Conservation (phyloP, 2,888 invertebrate species). For the Cheilosia impressa region DNA sequence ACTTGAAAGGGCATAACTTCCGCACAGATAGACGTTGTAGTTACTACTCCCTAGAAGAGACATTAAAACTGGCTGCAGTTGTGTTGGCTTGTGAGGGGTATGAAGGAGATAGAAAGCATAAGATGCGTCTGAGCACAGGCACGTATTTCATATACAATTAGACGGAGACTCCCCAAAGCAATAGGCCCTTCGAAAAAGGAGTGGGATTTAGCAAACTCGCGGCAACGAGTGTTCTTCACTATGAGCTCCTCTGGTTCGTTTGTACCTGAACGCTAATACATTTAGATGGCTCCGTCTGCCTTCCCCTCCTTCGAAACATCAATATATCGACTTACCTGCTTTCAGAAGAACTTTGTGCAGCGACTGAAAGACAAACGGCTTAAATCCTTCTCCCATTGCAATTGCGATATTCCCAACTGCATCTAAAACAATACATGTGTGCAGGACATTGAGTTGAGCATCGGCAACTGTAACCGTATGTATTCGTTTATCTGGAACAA, state of each 20-base stretch:
- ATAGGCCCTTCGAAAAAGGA: no score
- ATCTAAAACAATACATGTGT: constrained; percentile 88
- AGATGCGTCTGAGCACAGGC: no score
- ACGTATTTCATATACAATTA: no score
- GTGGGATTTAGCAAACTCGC: no score
- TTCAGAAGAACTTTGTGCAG: constrained; percentile 89
- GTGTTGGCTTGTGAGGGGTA: no score
- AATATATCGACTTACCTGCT: constrained; percentile 85
- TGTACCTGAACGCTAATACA: no score
- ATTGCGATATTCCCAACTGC: constrained; percentile 88
- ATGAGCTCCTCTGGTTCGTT: no score
- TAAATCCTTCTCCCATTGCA: constrained; percentile 85
- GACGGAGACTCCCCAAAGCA: no score
- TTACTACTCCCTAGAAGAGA: constrained; percentile 86
- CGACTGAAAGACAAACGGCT: constrained; percentile 87
- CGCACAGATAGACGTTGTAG: constrained; percentile 86
- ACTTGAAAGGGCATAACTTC: constrained; percentile 85
- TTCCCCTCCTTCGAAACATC: no score
- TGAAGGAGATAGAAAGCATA: no score
- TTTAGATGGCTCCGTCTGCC: no score
- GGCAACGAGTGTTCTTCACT: no score
- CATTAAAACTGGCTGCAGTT: not conserved
- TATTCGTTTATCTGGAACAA: constrained; percentile 63
- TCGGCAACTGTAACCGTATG: constrained; percentile 80
- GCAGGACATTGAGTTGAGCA: constrained; percentile 87